phyloP scores from a whole-genome alignment of 1,140 invertebrate genomes.

The Ylistrum balloti region DNA sequence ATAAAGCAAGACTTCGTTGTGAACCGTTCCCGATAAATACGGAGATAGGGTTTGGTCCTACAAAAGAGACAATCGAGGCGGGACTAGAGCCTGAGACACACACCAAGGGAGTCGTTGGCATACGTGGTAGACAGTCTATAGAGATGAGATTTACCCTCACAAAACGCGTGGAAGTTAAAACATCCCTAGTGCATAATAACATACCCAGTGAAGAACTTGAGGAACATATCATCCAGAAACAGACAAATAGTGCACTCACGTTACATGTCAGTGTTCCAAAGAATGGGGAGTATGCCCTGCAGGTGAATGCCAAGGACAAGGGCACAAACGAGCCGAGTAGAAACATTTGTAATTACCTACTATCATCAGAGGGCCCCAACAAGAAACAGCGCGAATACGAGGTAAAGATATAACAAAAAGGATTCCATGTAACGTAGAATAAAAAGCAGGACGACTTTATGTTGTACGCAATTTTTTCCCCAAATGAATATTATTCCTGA shows the following conservation, averaged over 20 bases:
- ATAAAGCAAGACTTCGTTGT: slow-evolving; percentile 48
- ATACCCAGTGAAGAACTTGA: slow-evolving; percentile 44
- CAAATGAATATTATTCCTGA: no score
- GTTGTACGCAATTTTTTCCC: no score
- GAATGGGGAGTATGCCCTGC: slow-evolving; percentile 59
- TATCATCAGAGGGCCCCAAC: slow-evolving; percentile 41
- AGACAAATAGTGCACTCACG: slow-evolving; percentile 43
- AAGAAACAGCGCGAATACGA: slow-evolving; percentile 53
- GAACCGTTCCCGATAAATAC: slow-evolving; percentile 56
- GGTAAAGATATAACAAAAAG: no score
- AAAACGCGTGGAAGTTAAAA: slow-evolving; percentile 56
- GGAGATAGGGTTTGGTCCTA: slow-evolving; percentile 59
- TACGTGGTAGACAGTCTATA: slow-evolving; percentile 50
- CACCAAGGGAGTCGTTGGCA: slow-evolving; percentile 57
- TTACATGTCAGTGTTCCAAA: slow-evolving; percentile 56
- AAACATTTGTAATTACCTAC: slow-evolving; percentile 62
- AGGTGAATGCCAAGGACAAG: slow-evolving; percentile 53
- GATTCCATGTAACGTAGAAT: no score
- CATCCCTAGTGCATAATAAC: slow-evolving; percentile 55
- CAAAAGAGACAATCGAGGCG: slow-evolving; percentile 29
- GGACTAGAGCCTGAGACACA: slow-evolving; percentile 54
- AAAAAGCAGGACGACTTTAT: no score
- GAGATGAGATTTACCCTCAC: slow-evolving; percentile 62
- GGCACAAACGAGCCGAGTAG: slow-evolving; percentile 45
- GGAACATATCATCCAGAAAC: slow-evolving; percentile 46